These are phyloP conservation scores for Anabacerthia variegaticeps DNA, from an alignment of 2,797 vertebrate genomes.

Conservation along the genomic window DNA sequence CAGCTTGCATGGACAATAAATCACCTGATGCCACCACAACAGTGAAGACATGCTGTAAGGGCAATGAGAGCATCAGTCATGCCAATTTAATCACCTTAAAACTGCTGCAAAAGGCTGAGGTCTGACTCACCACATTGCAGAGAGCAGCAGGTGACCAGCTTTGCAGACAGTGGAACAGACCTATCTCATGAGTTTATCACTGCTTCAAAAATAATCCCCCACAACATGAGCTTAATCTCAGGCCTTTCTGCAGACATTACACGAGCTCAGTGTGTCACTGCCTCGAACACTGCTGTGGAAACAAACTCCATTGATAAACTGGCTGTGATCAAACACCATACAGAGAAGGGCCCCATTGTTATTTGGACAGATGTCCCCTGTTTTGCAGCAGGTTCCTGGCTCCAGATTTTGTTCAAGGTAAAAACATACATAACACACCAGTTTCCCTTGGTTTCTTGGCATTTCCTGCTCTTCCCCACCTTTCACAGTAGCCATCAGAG, in stretches of 20 bases:
- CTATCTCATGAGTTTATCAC: background rate
- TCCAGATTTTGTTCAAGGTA: background rate
- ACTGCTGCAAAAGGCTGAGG: background rate
- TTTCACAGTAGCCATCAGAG: background rate
- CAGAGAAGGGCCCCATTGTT: background rate
- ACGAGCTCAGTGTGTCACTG: background rate
- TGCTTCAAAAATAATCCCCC: background rate
- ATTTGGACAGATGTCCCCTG: background rate
- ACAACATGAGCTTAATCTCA: background rate
- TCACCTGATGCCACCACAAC: accelerated
- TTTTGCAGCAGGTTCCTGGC: background rate
- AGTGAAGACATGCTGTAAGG: background rate
- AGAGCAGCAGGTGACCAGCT: background rate
- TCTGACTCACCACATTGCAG: background rate
- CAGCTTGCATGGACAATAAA: background rate
- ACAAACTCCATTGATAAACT: background rate
- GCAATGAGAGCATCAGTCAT: background rate
- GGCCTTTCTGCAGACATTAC: background rate
- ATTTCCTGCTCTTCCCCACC: background rate
- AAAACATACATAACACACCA: background rate
- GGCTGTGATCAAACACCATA: background rate
- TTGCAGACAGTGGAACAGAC: background rate
- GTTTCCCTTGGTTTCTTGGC: background rate
- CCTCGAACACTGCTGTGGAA: background rate
- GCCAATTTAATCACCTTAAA: background rate